Evolutionary conservation across 2,113 vertebrate genomes (phyloP), one percentile per base, ranked within the genome.

Genomic region (Chloropsis hardwickii): DNA sequence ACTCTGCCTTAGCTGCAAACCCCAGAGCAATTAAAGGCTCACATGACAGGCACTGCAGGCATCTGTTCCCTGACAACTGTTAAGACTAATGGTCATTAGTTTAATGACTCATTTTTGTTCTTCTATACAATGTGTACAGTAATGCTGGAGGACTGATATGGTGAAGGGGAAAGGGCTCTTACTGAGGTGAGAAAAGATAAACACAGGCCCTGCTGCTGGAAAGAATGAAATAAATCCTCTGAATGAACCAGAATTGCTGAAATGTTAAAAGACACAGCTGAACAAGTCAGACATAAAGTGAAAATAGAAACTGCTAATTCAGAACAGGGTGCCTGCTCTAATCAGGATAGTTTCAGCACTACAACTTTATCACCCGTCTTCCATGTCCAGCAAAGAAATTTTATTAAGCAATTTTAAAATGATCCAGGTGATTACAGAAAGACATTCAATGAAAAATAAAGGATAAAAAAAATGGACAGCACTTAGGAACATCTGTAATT

Each of bases 181-280:
- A 88, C 67, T 8, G 76, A 95, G 82, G 93, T 95, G 92, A 90
- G 92, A 94, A 95, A 96, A 95, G 93, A 97, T 93, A 96, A 95
- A 95, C 92, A 95, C 47, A 60, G 76, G 70, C 67, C 61, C 82
- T 78, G 51, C 80, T 84, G 82, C 85, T 81, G 67, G 56, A 83
- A 88, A 86, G 79, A 95, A 81, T n/a, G 50, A 94, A 96, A 93
- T 92, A 96, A 94, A 95, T 88, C 88, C 82, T 93, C 64, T 23
- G 51, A 95, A 90, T 74, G 28, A 92, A 93, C 51, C 12, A 33
- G 56, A 90, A 93, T 85, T 93, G 73, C 71, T 92, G 90, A 94
- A 95, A 86, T 48, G 76, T 86, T 88, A 86, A 81, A 91, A 93
- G 79, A 86, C 50, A 88, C 67, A 83, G 40, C 67, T 81, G 44